Conservation (phyloP, 2,888 invertebrate species). For the Achlya flavicornis region DNA sequence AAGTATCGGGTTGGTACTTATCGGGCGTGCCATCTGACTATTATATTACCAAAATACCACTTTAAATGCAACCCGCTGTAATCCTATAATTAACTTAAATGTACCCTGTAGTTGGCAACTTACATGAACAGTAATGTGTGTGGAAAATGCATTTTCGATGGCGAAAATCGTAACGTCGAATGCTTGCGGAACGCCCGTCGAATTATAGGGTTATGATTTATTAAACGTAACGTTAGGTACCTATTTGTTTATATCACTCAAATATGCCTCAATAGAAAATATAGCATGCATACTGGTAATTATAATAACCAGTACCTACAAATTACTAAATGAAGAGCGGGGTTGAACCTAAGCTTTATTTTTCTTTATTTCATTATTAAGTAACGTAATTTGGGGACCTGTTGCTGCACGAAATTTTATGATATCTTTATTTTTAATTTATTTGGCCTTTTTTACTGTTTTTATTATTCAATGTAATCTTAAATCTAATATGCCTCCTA, state of each 20-base stretch:
- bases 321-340: background rate
- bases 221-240: slow-evolving; percentile 37
- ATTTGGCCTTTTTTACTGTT: background rate
- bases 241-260: background rate
- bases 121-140: slow-evolving; percentile 69
- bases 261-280: background rate
- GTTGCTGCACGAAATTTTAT: background rate
- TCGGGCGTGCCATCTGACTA: slow-evolving; percentile 83
- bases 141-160: slow-evolving; percentile 79
- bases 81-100: slow-evolving; percentile 82
- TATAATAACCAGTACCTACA: background rate
- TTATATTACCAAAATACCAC: slow-evolving; percentile 83
- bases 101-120: slow-evolving; percentile 57
- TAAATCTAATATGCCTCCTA: background rate
- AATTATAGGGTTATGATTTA: slow-evolving; percentile 70
- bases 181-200: slow-evolving; percentile 57
- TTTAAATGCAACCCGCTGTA: slow-evolving; percentile 76
- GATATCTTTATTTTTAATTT: background rate
- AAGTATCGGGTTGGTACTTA: slow-evolving; percentile 76
- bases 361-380: background rate
- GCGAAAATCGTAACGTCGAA: slow-evolving; percentile 68
- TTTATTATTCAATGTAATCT: background rate
- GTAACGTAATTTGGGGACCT: background rate
- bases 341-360: background rate
- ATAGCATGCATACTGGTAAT: background rate